A percentile compares a stretch with the other conserved stretches of the same genome.
phyloP scores from a whole-genome alignment of 2,797 vertebrate genomes.

The Allobates femoralis region DNA sequence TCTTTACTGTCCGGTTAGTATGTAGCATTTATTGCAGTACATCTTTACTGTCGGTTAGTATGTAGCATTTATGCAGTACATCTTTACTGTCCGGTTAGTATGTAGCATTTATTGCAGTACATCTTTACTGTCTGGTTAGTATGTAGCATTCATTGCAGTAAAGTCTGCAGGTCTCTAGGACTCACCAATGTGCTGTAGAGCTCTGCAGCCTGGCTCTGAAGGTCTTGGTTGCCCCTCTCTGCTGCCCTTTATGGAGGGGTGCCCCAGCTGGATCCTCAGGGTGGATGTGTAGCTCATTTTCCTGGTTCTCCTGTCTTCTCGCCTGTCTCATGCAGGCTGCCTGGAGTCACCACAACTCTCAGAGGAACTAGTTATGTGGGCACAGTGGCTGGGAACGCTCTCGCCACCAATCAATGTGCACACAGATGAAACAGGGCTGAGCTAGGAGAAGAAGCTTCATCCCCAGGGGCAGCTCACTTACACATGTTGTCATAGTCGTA shows the following conservation, averaged over 20 bases:
- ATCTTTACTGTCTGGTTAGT: no score
- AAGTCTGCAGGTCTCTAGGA: not conserved
- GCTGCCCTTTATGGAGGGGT: constrained; percentile 16
- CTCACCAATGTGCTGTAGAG: constrained; percentile 33
- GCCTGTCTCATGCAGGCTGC: constrained; percentile 18
- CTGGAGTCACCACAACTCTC: constrained; percentile 38
- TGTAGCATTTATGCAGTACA: no score
- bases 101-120: no score
- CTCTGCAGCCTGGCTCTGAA: constrained; percentile 28
- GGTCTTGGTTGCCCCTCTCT: not conserved
- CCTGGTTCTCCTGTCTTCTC: not conserved
- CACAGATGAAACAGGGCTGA: constrained; percentile 14
- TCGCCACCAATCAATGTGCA: constrained; percentile 38
- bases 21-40: not conserved
- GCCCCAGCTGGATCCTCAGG: constrained; percentile 48
- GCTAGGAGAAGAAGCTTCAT: constrained; percentile 13
- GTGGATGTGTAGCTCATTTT: constrained; percentile 55
- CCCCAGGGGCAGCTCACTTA: constrained; percentile 7
- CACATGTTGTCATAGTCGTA: not conserved
- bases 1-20: no score
- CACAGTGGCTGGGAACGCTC: constrained; percentile 15
- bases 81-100: no score
- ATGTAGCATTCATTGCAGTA: not conserved
- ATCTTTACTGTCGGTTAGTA: no score
- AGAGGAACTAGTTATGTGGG: constrained; percentile 52